These are phyloP conservation scores for Chanos chanos DNA, from an alignment of 2,797 vertebrate species.

Conservation along the genomic window DNA sequence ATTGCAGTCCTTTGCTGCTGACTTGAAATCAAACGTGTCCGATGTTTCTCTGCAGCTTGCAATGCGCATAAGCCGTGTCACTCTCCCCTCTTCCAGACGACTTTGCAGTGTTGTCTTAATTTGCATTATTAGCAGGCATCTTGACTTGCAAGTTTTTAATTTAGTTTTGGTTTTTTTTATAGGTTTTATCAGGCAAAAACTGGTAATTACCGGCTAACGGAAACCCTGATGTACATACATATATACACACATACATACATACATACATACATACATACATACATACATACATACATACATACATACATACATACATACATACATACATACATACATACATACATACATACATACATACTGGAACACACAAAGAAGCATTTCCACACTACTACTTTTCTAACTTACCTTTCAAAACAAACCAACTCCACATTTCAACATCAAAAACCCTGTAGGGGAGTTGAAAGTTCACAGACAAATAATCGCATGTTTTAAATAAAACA, in stretches of 20 bases:
- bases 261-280: constrained; percentile 19
- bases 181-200: neutral
- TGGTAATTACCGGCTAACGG: constrained; percentile 12
- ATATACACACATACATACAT: neutral
- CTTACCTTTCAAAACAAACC: constrained; percentile 12
- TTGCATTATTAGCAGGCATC: no score
- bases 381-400: neutral
- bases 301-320: neutral
- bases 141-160: no score
- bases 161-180: no score
- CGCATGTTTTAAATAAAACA: constrained; percentile 10
- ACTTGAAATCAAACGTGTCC: no score
- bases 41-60: no score
- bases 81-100: no score
- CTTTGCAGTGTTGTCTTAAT: no score
- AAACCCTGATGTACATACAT: neutral
- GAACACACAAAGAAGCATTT: constrained; percentile 10
- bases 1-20: no score
- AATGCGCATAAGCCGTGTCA: no score
- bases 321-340: neutral
- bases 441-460: neutral
- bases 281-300: constrained; percentile 1
- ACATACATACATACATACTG: constrained; percentile 14
- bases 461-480: constrained; percentile 17
- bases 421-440: constrained; percentile 35